These are phyloP conservation scores for Myiagra hebetior DNA, from an alignment of 2,113 vertebrate genomes.

Conservation along the genomic window DNA sequence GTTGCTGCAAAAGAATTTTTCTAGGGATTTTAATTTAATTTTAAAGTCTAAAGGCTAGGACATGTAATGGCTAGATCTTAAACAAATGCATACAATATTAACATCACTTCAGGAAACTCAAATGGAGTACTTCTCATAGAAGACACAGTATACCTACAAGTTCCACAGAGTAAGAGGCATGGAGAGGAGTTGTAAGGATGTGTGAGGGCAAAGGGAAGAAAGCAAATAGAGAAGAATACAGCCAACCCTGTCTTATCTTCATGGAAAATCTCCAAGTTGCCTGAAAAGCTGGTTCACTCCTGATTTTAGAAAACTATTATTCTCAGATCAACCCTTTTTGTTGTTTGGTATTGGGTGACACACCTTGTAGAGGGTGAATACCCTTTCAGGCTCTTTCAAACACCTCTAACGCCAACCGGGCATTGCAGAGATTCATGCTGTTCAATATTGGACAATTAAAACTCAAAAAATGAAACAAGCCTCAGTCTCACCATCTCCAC, in stretches of 20 bases:
- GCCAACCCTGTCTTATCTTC: background rate
- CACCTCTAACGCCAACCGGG: background rate
- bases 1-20: background rate
- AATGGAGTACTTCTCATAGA: background rate
- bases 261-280: background rate
- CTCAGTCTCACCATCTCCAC: background rate
- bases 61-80: background rate
- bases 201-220: accelerated
- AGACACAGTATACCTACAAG: background rate
- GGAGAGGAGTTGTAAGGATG: background rate
- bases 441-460: background rate
- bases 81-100: background rate
- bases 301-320: background rate
- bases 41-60: background rate
- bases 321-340: background rate
- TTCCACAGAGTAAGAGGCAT: background rate
- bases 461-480: background rate
- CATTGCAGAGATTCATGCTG: background rate
- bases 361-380: background rate
- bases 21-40: background rate
- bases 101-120: background rate
- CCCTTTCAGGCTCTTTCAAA: background rate
- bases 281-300: background rate
- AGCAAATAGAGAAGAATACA: background rate
- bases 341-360: background rate